A percentile compares a stretch with the other conserved stretches of the same genome.
Conservation (phyloP, 2,113 vertebrate species). For the Hystrix cristata region DNA sequence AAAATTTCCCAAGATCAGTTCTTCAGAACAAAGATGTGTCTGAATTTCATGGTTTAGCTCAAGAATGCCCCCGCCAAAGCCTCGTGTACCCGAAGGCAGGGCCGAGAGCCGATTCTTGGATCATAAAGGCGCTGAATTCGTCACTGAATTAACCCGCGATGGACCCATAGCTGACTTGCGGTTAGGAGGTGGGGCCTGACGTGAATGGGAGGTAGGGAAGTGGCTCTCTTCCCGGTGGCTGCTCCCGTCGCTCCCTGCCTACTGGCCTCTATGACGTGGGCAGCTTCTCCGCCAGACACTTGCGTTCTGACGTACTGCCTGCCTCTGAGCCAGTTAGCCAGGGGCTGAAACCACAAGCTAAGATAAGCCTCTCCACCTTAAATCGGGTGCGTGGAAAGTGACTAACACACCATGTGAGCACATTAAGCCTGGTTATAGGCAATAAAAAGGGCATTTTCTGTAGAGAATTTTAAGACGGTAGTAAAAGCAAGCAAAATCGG, state of each 20-base stretch:
- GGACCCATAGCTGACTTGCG: background rate
- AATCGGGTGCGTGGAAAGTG: background rate
- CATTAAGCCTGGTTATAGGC: background rate
- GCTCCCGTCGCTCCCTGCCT: background rate
- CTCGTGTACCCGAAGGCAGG: background rate
- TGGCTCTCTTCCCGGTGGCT: background rate
- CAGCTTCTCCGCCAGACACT: background rate
- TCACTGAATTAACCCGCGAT: background rate
- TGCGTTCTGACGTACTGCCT: background rate
- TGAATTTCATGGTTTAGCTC: background rate
- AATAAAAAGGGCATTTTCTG: background rate
- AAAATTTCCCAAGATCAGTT: background rate
- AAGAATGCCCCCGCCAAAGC: background rate
- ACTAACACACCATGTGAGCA: background rate
- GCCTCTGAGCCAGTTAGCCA: background rate
- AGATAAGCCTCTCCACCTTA: background rate
- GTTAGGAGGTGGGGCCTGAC: background rate
- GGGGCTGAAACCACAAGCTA: background rate
- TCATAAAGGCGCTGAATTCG: background rate
- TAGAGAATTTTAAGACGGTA: slow-evolving; percentile 23
- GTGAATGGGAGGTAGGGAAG: background rate
- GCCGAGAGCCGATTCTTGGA: background rate
- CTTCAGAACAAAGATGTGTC: background rate
- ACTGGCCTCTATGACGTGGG: background rate
- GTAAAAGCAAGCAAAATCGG: background rate